Evolutionary conservation across 2,888 invertebrate genomes (phyloP).

Genomic region (Notocelia uddmanniana): DNA sequence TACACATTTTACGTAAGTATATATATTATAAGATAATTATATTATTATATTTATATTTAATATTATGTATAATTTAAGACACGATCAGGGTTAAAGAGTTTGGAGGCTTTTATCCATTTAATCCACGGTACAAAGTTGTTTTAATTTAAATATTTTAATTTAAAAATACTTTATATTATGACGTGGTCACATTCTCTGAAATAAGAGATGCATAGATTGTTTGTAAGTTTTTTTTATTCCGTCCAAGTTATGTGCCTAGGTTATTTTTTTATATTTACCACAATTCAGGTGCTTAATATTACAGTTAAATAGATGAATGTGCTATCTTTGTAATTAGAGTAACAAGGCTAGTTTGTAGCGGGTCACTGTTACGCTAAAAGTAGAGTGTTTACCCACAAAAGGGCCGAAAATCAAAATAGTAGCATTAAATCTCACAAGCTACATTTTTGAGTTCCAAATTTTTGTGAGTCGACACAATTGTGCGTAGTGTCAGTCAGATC

Average conservation of each 20-base stretch:
- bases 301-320: slow-evolving; percentile 7
- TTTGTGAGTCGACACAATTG: no score
- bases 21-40: slow-evolving; percentile 10
- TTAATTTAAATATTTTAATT: slow-evolving; percentile 37
- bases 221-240: slow-evolving; percentile 34
- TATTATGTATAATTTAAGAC: slow-evolving; percentile 35
- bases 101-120: slow-evolving; percentile 41
- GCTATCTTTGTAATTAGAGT: neutral
- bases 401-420: no score
- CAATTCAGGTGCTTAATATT: slow-evolving; percentile 26
- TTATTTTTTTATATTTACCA: slow-evolving; percentile 23
- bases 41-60: slow-evolving; percentile 18
- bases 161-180: slow-evolving; percentile 25
- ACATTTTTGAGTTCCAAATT: no score
- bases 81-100: slow-evolving; percentile 38
- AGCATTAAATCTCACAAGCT: no score
- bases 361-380: no score
- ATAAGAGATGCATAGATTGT: slow-evolving; percentile 8
- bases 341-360: neutral
- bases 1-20: slow-evolving; percentile 5
- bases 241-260: slow-evolving; percentile 33
- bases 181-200: slow-evolving; percentile 7
- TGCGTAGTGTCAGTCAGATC: no score
- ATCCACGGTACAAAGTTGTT: slow-evolving; percentile 44
- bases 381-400: no score